Evolutionary conservation across 2,888 invertebrate species (phyloP).

Genomic region (Coenonympha arcania): DNA sequence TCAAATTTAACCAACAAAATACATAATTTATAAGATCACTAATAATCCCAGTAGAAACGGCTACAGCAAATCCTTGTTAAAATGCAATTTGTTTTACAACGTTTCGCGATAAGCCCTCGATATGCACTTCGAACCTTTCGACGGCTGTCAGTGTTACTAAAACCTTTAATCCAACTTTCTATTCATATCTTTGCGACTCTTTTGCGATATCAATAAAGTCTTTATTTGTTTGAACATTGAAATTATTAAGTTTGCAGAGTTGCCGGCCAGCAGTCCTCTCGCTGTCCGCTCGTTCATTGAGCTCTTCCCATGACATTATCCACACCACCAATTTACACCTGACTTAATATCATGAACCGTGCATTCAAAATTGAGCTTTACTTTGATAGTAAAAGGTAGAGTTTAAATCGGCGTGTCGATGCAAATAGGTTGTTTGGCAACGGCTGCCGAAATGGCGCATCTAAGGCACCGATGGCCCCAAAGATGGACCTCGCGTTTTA

Average conservation of each 20-base stretch:
- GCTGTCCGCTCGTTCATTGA: conserved; percentile 72
- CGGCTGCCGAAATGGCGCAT: conserved; percentile 59
- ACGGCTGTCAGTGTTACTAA: conserved; percentile 23
- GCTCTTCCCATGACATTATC: conserved; percentile 75
- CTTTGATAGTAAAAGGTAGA: background rate
- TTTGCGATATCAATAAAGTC: conserved; percentile 34
- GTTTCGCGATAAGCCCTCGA: conserved; percentile 24
- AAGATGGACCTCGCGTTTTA: conserved; percentile 74
- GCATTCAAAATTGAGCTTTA: conserved; percentile 24
- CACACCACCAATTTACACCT: conserved; percentile 36
- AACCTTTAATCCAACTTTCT: conserved; percentile 11
- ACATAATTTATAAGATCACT: no score
- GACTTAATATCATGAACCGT: conserved; percentile 28
- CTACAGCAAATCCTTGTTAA: conserved; percentile 18
- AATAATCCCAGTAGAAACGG: conserved; percentile 9
- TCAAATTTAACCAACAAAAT: no score
- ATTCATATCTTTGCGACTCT: conserved; percentile 28
- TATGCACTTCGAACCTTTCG: conserved; percentile 24
- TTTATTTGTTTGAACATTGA: conserved; percentile 40
- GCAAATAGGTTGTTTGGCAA: conserved; percentile 35
- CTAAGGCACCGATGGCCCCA: conserved; percentile 70
- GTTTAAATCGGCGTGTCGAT: background rate
- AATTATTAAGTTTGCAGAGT: conserved; percentile 46
- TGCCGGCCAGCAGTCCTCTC: conserved; percentile 67
- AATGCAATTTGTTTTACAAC: conserved; percentile 22